These are phyloP conservation scores for Drosophila histrio DNA, from an alignment of 2,888 invertebrate species.

Conservation along the genomic window DNA sequence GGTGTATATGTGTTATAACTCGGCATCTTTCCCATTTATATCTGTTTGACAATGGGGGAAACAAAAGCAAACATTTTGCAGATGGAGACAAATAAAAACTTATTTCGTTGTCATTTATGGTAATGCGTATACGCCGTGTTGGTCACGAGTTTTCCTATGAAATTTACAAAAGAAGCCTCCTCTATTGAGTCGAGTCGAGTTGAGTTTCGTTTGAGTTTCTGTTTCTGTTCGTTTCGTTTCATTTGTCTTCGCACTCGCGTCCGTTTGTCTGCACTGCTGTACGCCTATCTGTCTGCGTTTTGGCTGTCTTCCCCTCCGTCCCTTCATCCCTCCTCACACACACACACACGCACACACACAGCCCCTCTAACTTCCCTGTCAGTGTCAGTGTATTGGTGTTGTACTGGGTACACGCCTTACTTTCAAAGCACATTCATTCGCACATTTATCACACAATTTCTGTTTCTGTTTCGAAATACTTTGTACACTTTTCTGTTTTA, in stretches of 20 bases:
- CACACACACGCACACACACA: constrained; percentile 2
- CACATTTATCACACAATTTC: constrained; percentile 15
- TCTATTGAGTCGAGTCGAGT: constrained; percentile 1
- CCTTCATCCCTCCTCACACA: neutral
- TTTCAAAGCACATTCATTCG: constrained; percentile 46
- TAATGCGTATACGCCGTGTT: constrained; percentile 64
- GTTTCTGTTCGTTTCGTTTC: constrained; percentile 8
- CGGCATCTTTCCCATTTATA: constrained; percentile 4
- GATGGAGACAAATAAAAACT: constrained; percentile 47
- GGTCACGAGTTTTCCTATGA: constrained; percentile 41
- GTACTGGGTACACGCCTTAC: constrained; percentile 65
- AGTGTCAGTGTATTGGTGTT: constrained; percentile 23
- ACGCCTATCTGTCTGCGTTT: constrained; percentile 68
- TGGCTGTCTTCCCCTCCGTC: constrained; percentile 7
- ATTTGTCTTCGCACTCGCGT: constrained; percentile 40
- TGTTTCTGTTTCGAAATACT: neutral
- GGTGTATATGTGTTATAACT: neutral
- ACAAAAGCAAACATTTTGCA: constrained; percentile 13
- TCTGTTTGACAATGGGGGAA: constrained; percentile 7
- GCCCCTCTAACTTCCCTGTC: constrained; percentile 5
- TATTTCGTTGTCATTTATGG: constrained; percentile 60
- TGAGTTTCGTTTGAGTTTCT: constrained; percentile 14
- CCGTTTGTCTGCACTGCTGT: constrained; percentile 50
- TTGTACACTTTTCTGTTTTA: constrained; percentile 8
- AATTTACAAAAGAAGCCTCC: constrained; percentile 37